phyloP scores from a whole-genome alignment of 2,888 invertebrate genomes.

The Drosophila anceps region DNA sequence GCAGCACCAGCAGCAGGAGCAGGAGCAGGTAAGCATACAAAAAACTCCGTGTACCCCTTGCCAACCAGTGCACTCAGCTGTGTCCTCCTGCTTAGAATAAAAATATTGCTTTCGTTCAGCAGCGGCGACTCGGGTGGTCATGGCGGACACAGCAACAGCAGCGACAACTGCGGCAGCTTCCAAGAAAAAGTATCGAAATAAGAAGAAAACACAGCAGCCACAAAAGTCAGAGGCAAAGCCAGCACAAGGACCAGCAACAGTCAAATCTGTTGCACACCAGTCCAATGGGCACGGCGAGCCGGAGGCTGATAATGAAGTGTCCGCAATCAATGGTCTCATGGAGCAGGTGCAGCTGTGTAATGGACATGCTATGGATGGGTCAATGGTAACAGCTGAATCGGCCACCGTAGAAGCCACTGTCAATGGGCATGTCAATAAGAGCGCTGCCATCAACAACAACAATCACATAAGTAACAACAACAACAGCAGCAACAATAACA shows the following conservation, averaged over 20 bases:
- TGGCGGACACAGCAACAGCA: conserved; percentile 67
- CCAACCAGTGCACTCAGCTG: conserved; percentile 46
- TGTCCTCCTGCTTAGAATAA: conserved; percentile 33
- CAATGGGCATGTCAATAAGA: conserved; percentile 63
- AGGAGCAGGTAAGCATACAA: conserved; percentile 43
- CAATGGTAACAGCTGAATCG: conserved; percentile 19
- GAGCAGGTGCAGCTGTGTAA: conserved; percentile 64
- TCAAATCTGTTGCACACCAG: conserved; percentile 15
- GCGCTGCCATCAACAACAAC: conserved; percentile 52
- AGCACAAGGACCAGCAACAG: conserved; percentile 14
- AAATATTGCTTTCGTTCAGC: conserved; percentile 18
- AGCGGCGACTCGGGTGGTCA: conserved; percentile 36
- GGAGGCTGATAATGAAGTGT: conserved; percentile 18
- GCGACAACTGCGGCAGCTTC: conserved; percentile 48
- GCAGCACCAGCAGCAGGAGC: conserved; percentile 36
- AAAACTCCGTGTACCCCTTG: background rate
- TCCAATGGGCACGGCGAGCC: conserved; percentile 50
- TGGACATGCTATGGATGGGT: conserved; percentile 46
- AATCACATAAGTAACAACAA: conserved; percentile 59
- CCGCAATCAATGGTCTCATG: conserved; percentile 46
- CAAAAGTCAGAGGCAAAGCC: conserved; percentile 27
- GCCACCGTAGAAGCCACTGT: conserved; percentile 19
- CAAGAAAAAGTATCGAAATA: conserved; percentile 66
- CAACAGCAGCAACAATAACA: conserved; percentile 40
- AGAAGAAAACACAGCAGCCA: conserved; percentile 58